phyloP scores from a whole-genome alignment of 2,888 invertebrate genomes.

The Steromphala cineraria region DNA sequence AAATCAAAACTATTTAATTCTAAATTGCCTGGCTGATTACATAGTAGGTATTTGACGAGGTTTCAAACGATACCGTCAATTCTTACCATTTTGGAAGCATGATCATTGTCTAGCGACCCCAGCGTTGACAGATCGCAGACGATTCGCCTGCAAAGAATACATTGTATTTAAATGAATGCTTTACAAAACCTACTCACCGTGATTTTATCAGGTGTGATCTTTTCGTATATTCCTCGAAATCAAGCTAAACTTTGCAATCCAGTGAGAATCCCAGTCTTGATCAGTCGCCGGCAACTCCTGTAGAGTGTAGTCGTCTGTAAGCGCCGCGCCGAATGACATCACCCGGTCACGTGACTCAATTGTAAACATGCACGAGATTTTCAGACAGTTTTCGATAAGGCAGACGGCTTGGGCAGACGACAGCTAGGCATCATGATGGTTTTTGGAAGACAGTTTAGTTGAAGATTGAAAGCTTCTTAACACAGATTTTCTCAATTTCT shows the following conservation, averaged over 20 bases:
- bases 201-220: too few relatives aligned
- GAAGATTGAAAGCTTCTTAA: too few relatives aligned
- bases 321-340: neutral
- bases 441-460: neutral
- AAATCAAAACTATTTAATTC: too few relatives aligned
- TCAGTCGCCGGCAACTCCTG: neutral
- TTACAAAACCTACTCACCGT: too few relatives aligned
- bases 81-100: neutral
- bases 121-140: neutral
- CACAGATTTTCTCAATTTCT: too few relatives aligned
- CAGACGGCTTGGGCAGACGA: neutral
- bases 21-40: too few relatives aligned
- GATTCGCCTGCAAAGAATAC: too few relatives aligned
- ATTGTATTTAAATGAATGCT: too few relatives aligned
- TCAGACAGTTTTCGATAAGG: neutral
- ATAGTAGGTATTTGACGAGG: too few relatives aligned
- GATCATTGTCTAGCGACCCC: neutral
- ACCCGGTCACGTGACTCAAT: neutral
- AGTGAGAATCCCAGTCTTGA: neutral
- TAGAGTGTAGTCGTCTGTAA: neutral
- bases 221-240: too few relatives aligned
- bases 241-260: too few relatives aligned
- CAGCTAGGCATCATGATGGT: neutral
- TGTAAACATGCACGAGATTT: constrained; percentile 8
- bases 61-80: neutral